phyloP scores from a whole-genome alignment of 2,113 vertebrate genomes.

The Haemorhous mexicanus region DNA sequence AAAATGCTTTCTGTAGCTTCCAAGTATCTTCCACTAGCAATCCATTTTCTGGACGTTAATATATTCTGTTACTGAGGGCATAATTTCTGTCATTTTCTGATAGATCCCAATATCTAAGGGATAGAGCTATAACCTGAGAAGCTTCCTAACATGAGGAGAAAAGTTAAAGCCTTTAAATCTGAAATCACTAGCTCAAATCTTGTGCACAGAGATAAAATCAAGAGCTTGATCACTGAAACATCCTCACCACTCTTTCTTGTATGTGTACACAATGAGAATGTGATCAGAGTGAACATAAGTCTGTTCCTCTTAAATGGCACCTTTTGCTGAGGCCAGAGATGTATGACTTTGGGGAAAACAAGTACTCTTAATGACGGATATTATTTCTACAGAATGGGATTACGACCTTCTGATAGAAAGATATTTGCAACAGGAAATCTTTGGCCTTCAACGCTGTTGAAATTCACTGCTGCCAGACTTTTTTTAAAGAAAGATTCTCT shows the following conservation, averaged over 20 bases:
- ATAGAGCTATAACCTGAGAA: background rate
- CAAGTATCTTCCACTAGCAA: background rate
- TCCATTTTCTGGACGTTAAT: accelerated
- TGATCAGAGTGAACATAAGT: background rate
- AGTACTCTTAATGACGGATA: background rate
- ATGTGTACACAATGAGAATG: background rate
- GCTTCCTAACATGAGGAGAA: background rate
- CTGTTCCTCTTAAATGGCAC: background rate
- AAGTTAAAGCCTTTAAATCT: background rate
- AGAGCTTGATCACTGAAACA: background rate
- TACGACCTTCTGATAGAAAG: background rate
- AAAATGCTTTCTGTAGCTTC: background rate
- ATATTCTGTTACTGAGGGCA: background rate
- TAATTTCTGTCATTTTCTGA: background rate
- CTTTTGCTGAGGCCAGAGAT: background rate
- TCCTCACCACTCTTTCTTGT: background rate
- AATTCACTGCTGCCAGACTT: background rate
- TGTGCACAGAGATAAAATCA: background rate
- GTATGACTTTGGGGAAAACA: background rate
- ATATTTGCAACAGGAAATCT: background rate
- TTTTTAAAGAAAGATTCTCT: background rate
- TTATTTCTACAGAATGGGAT: background rate
- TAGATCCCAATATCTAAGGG: background rate
- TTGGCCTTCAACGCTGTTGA: background rate
- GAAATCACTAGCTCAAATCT: background rate